Conservation (phyloP, 2,113 vertebrate genomes). For the Mesoclemmys tuberculata region DNA sequence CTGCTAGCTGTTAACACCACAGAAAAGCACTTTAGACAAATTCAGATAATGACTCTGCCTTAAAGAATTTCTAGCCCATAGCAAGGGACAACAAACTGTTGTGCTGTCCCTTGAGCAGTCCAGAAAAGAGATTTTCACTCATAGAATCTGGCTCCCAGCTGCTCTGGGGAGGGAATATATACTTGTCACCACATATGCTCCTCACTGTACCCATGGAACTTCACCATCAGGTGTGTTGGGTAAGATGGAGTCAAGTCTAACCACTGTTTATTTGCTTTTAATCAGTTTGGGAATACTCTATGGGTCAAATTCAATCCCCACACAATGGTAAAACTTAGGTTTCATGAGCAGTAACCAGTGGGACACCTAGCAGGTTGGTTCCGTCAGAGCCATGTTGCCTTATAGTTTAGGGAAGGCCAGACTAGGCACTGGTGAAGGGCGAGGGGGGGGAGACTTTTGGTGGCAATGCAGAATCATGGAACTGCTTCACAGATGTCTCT, state of each 20-base stretch:
- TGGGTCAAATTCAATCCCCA: constrained; percentile 7
- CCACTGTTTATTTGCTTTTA: background rate
- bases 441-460: background rate
- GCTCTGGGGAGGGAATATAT: background rate
- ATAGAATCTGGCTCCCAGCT: background rate
- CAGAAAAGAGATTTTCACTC: background rate
- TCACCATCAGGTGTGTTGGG: background rate
- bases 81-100: background rate
- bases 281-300: background rate
- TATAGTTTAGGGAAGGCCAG: background rate
- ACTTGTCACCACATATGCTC: background rate
- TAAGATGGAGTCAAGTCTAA: background rate
- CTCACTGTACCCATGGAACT: background rate
- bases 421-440: background rate
- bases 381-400: background rate
- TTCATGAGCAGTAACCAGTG: background rate
- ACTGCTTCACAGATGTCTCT: background rate
- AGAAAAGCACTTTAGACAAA: background rate
- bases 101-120: background rate
- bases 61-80: background rate
- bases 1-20: background rate
- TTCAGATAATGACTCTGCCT: background rate
- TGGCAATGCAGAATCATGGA: background rate
- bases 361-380: background rate
- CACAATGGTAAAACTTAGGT: background rate